Evolutionary conservation across 1,140 invertebrate genomes (phyloP), one percentile per base, ranked within the genome.

Genomic region (Drosophila kikkawai): DNA sequence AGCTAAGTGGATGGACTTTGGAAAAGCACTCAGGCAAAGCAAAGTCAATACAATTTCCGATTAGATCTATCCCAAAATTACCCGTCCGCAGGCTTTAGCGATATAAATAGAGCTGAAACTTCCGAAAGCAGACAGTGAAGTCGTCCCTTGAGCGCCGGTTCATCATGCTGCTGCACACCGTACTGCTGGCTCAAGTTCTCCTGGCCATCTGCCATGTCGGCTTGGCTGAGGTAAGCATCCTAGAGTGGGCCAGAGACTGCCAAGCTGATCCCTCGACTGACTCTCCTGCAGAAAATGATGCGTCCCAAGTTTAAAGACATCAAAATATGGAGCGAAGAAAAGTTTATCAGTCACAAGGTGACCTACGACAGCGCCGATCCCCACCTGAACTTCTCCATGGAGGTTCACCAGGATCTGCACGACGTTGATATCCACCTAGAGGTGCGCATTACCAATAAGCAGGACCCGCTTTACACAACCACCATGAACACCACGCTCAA

Each of bases 271-370:
- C 12, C 9, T 11, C 12, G 9, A 7, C 12, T 19, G 12, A n/a
- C 11, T n/a, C 32, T 12, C 44, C 50, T 29, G 7, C 45, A 92
- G 91, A 92, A 92, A 92, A 81, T 92, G 61, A 55, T 92, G 79
- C 80, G 91, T 8, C 91, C 88, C 22, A 92, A 86, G 45, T 90
- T 92, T 36, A 91, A 91, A 19, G 82, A 88, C 7, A 58, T 76
- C 2, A 91, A 92, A 37, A 15, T 80, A 11, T 92, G 91, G 91
- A 92, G 91, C 60, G 91, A 92, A 8, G 84, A 92, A 39, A 85
- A 87, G 29, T 55, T 66, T 60, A 45, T 92, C 15, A 81, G 71
- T 41, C 91, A 91, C 63, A 91, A 83, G 41, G 66, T 92, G 0
- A 50, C 70, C 34, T 91, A 81, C 39, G 91, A 92, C 63, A 50